Conservation (phyloP, 2,113 vertebrate species). For the Microtus richardsoni region DNA sequence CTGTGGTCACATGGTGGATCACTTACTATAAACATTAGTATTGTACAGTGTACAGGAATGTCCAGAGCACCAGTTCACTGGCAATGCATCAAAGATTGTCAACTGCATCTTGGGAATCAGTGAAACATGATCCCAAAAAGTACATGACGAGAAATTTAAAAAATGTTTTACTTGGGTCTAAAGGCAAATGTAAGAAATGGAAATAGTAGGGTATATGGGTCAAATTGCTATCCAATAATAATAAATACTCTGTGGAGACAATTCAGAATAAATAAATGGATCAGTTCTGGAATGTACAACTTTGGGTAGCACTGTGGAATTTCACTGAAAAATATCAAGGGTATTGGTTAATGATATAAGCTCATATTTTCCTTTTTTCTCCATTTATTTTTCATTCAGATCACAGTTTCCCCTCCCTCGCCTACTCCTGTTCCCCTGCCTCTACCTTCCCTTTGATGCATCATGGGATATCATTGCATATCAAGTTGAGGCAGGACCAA, state of each 20-base stretch:
- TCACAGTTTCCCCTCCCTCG: neutral
- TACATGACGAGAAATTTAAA: too few species aligned
- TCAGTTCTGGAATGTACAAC: neutral
- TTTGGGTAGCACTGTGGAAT: neutral
- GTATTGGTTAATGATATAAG: neutral
- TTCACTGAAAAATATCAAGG: neutral
- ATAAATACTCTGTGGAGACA: neutral
- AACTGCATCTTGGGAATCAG: neutral
- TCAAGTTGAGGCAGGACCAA: neutral
- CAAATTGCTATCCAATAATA: neutral
- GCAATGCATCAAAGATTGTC: neutral
- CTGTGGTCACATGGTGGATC: too few species aligned
- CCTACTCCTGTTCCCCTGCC: neutral
- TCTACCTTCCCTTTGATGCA: neutral
- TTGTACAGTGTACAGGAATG: neutral
- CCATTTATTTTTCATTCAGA: neutral
- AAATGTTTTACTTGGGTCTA: neutral
- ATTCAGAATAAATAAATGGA: neutral
- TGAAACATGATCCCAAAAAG: neutral
- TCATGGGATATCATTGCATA: neutral
- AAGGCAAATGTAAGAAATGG: neutral
- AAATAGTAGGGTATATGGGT: accelerated
- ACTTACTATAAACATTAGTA: neutral
- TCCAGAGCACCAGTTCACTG: neutral
- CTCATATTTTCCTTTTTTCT: neutral